These are phyloP conservation scores for Podiceps cristatus DNA, from an alignment of 2,113 vertebrate genomes.

Conservation along the genomic window DNA sequence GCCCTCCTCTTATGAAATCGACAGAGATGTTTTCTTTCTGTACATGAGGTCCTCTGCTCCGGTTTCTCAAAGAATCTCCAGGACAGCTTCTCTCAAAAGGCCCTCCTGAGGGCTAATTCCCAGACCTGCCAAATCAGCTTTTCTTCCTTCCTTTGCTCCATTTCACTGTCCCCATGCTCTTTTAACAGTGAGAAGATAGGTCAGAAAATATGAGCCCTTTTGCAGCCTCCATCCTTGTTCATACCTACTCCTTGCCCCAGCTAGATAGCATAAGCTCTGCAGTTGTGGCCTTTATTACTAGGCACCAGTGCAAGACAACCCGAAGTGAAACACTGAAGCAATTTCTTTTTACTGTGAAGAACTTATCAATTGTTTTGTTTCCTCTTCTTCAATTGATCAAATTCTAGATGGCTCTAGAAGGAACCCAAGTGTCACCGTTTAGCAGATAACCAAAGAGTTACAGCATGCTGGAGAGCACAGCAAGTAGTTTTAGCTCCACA, in stretches of 20 bases:
- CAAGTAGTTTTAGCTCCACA: background rate
- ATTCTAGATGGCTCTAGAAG: background rate
- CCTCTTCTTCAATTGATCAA: background rate
- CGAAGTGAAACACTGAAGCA: background rate
- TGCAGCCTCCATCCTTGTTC: background rate
- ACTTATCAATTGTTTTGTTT: background rate
- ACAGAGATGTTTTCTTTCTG: background rate
- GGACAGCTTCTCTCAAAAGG: background rate
- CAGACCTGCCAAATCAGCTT: background rate
- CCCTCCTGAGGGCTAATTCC: background rate
- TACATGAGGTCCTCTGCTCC: background rate
- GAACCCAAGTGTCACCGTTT: background rate
- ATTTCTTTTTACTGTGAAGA: background rate
- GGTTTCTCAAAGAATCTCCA: background rate
- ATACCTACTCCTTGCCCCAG: background rate
- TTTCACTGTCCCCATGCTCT: background rate
- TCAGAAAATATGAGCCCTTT: background rate
- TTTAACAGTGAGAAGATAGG: background rate
- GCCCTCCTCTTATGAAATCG: background rate
- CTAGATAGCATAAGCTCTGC: background rate
- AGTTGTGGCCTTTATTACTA: background rate
- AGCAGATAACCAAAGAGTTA: background rate
- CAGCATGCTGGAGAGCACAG: background rate
- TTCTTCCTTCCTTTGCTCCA: background rate
- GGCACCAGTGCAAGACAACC: background rate